These are phyloP conservation scores for Drosophila niveifrons DNA, from an alignment of 2,888 invertebrate genomes.

Conservation along the genomic window DNA sequence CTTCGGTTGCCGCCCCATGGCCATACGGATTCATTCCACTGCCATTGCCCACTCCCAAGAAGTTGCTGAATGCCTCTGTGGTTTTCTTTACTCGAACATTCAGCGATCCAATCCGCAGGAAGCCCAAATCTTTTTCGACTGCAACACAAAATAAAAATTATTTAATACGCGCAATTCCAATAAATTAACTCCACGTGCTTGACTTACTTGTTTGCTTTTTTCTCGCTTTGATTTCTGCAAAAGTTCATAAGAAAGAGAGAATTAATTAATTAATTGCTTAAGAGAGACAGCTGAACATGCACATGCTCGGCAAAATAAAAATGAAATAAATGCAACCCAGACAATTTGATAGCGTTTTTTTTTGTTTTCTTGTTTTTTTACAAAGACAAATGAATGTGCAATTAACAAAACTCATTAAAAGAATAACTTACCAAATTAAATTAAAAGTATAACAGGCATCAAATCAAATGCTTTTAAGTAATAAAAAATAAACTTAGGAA, in stretches of 20 bases:
- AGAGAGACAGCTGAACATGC: slow-evolving; percentile 13
- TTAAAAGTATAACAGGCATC: slow-evolving; percentile 45
- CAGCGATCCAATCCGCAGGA: slow-evolving; percentile 95
- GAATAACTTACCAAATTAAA: slow-evolving; percentile 64
- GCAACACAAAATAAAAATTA: slow-evolving; percentile 66
- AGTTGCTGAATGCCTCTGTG: slow-evolving; percentile 96
- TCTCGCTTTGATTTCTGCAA: slow-evolving; percentile 90
- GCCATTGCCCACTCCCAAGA: slow-evolving; percentile 91
- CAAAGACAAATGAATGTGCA: slow-evolving; percentile 47
- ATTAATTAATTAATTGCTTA: slow-evolving; percentile 5
- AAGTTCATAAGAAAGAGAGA: slow-evolving; percentile 12
- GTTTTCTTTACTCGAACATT: slow-evolving; percentile 97
- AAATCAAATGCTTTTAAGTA: slow-evolving; percentile 47
- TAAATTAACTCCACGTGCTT: background rate
- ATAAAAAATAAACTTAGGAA: slow-evolving; percentile 36
- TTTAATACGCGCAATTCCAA: background rate
- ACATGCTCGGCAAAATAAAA: slow-evolving; percentile 23
- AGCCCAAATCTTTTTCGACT: slow-evolving; percentile 94
- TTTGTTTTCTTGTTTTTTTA: background rate
- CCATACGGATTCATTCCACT: slow-evolving; percentile 82
- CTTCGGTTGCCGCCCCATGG: slow-evolving; percentile 63
- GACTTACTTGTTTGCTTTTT: slow-evolving; percentile 90
- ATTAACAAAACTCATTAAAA: slow-evolving; percentile 21
- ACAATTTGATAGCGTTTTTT: slow-evolving; percentile 8
- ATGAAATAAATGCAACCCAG: slow-evolving; percentile 41